phyloP scores from a whole-genome alignment of 2,797 vertebrate species.

The Rhinella marina region DNA sequence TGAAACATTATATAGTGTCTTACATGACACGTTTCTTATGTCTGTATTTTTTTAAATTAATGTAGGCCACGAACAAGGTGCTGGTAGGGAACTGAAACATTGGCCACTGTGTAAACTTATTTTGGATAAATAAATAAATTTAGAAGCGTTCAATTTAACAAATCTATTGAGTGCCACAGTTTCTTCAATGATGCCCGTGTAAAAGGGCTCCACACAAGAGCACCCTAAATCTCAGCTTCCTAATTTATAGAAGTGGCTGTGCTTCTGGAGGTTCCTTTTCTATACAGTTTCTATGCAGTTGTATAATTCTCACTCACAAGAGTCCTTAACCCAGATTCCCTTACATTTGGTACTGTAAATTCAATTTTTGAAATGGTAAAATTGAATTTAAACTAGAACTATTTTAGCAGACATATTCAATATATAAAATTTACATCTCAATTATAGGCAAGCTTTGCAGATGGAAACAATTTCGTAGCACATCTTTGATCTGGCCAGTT shows the following conservation, averaged over 20 bases:
- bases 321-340: neutral
- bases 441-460: conserved; percentile 43
- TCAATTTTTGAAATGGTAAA: neutral
- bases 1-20: too few species aligned
- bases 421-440: conserved; percentile 35
- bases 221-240: neutral
- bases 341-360: neutral
- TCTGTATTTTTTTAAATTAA: too few species aligned
- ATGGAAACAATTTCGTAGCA: conserved; percentile 55
- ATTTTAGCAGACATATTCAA: neutral
- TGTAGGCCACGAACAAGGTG: too few species aligned
- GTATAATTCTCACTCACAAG: neutral
- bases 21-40: too few species aligned
- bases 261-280: neutral
- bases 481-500: conserved; percentile 55
- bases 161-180: too few species aligned
- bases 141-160: too few species aligned
- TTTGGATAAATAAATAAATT: too few species aligned
- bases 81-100: too few species aligned
- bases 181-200: too few species aligned
- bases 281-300: neutral
- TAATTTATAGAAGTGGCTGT: neutral
- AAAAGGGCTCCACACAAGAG: neutral
- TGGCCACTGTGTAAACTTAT: too few species aligned
- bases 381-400: neutral